Evolutionary conservation across 2,113 vertebrate genomes (phyloP).

Genomic region (Nothoprocta pentlandii): DNA sequence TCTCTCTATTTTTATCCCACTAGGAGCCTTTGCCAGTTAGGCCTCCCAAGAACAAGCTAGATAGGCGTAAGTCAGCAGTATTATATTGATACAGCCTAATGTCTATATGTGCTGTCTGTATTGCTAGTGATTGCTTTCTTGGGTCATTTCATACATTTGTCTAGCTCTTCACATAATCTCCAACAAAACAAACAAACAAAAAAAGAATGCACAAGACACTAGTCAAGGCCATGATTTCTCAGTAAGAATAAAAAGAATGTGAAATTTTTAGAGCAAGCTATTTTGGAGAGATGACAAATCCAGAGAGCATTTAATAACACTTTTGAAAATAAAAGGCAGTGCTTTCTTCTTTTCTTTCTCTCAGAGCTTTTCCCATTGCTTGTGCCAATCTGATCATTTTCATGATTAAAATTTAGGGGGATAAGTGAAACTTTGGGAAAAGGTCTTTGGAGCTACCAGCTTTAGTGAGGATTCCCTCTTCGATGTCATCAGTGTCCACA

Average conservation of each 20-base stretch:
- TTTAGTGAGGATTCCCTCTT: not conserved
- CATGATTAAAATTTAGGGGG: not conserved
- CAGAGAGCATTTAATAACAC: not conserved
- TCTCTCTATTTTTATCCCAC: not conserved
- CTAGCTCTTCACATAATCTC: not conserved
- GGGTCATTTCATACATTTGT: not conserved
- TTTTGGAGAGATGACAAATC: constrained; percentile 17
- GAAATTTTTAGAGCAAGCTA: not conserved
- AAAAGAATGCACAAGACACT: not conserved
- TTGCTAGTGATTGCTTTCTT: not conserved
- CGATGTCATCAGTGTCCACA: not conserved
- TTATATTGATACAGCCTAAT: not conserved
- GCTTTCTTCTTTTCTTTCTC: not conserved
- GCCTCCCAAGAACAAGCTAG: not conserved
- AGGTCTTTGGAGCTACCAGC: not conserved
- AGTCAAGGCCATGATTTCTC: not conserved
- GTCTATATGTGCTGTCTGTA: not conserved
- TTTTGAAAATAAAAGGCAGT: not conserved
- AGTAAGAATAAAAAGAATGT: not conserved
- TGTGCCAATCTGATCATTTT: fast-evolving
- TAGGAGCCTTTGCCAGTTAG: not conserved
- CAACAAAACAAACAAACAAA: not conserved
- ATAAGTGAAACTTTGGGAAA: not conserved
- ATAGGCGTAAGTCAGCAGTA: not conserved
- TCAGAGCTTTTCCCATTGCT: not conserved